Evolutionary conservation across 2,888 invertebrate genomes (phyloP).

Genomic region (Volucella zonaria): DNA sequence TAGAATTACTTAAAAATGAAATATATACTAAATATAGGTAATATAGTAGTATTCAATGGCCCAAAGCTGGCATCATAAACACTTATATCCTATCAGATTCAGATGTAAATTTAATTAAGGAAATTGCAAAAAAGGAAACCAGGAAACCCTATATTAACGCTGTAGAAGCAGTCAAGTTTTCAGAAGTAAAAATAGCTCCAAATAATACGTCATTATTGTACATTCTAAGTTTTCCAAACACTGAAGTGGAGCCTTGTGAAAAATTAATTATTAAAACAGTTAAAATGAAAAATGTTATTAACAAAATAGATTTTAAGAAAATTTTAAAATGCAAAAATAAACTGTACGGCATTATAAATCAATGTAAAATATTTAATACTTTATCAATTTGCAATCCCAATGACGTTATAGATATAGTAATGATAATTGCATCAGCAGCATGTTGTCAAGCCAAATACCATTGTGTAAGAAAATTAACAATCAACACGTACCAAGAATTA

Average conservation of each 20-base stretch:
- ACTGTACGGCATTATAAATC: slow-evolving; percentile 40
- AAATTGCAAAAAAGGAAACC: slow-evolving; percentile 58
- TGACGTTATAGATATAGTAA: slow-evolving; percentile 39
- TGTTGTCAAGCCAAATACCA: slow-evolving; percentile 3
- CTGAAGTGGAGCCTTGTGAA: slow-evolving; percentile 48
- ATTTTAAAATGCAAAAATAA: slow-evolving; percentile 57
- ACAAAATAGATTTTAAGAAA: slow-evolving; percentile 48
- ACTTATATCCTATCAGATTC: slow-evolving; percentile 59
- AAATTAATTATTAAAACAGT: slow-evolving; percentile 54
- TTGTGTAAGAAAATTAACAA: slow-evolving; percentile 1
- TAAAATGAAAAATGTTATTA: slow-evolving; percentile 52
- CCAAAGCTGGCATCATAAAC: slow-evolving; percentile 57
- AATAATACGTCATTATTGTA: slow-evolving; percentile 58
- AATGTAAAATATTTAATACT: slow-evolving; percentile 56
- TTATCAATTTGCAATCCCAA: slow-evolving; percentile 52
- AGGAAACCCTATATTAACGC: slow-evolving; percentile 50
- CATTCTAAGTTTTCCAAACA: slow-evolving; percentile 60
- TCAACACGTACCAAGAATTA: slow-evolving; percentile 41
- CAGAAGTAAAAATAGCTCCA: slow-evolving; percentile 60
- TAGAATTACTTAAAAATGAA: slow-evolving; percentile 61
- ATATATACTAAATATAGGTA: slow-evolving; percentile 49
- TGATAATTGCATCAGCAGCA: slow-evolving; percentile 26
- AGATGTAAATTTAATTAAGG: slow-evolving; percentile 52
- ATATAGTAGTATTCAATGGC: slow-evolving; percentile 68
- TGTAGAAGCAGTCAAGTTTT: slow-evolving; percentile 72